Conservation (phyloP, 2,888 invertebrate species). For the Polydrusus cervinus region DNA sequence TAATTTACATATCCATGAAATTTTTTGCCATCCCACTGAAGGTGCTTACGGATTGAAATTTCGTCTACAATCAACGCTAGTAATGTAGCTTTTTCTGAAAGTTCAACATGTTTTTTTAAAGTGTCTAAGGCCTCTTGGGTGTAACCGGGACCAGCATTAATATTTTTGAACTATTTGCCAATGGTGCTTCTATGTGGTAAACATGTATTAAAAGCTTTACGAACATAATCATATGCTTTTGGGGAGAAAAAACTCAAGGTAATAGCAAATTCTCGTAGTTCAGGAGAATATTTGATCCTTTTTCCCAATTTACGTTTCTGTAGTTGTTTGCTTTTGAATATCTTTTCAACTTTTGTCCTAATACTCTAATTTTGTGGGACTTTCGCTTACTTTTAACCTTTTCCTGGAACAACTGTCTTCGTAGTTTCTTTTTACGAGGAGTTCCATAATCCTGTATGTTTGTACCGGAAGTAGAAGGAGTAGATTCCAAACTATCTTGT, state of each 20-base stretch:
- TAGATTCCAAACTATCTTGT: too few species aligned
- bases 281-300: neutral
- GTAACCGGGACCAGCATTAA: constrained; percentile 57
- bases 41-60: constrained; percentile 59
- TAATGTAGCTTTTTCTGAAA: neutral
- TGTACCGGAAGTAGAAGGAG: too few species aligned
- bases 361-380: neutral
- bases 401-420: neutral
- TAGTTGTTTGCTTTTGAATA: too few species aligned
- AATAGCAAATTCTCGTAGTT: constrained; percentile 53
- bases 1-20: constrained; percentile 62
- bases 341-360: neutral
- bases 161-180: constrained; percentile 52
- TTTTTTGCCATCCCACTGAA: constrained; percentile 62
- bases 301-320: neutral
- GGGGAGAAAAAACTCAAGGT: constrained; percentile 56
- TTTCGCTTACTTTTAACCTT: neutral
- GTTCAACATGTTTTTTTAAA: constrained; percentile 42
- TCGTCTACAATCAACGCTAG: constrained; percentile 58
- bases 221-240: constrained; percentile 28
- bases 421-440: neutral
- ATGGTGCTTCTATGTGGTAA: constrained; percentile 55
- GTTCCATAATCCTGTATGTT: too few species aligned
- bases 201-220: constrained; percentile 1
- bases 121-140: constrained; percentile 56